Percentiles rank a stretch among this genome's conserved stretches.
Conservation (phyloP, 2,888 invertebrate genomes). For the Notocelia uddmanniana region DNA sequence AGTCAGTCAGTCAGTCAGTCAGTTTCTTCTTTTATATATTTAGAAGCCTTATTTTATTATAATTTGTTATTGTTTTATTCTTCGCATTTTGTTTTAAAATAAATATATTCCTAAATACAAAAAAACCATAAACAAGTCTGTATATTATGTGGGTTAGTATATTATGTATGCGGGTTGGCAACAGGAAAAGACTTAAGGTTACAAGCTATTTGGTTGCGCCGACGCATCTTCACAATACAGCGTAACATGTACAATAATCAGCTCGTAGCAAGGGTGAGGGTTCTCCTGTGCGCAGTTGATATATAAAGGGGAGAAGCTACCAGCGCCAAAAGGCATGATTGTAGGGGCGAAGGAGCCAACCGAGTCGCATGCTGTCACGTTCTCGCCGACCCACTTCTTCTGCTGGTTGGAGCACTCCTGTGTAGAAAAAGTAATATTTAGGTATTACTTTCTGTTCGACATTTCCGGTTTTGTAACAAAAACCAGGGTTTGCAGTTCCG, state of each 20-base stretch:
- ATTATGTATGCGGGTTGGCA: too few relatives aligned
- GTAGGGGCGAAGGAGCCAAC: conserved; percentile 6
- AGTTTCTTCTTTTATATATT: too few relatives aligned
- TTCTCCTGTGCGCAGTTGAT: conserved; percentile 17
- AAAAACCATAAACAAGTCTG: too few relatives aligned
- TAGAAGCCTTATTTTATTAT: too few relatives aligned
- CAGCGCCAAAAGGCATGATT: background rate
- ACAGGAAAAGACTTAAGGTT: background rate
- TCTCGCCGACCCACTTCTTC: conserved; percentile 11
- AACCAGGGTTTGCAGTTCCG: too few relatives aligned
- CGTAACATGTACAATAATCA: conserved; percentile 2
- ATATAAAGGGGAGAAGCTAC: conserved; percentile 13
- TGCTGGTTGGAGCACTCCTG: background rate
- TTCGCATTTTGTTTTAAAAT: too few relatives aligned
- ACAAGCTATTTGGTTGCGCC: background rate
- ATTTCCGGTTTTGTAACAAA: too few relatives aligned
- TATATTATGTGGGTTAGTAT: too few relatives aligned
- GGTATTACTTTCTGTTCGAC: too few relatives aligned
- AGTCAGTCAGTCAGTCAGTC: too few relatives aligned
- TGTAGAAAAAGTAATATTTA: background rate
- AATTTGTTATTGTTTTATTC: too few relatives aligned
- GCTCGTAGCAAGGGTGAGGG: conserved; percentile 10
- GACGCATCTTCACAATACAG: background rate
- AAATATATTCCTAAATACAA: too few relatives aligned
- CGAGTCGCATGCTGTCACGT: conserved; percentile 8